Conservation (phyloP, 2,888 invertebrate genomes). For the Aquatica leii region DNA sequence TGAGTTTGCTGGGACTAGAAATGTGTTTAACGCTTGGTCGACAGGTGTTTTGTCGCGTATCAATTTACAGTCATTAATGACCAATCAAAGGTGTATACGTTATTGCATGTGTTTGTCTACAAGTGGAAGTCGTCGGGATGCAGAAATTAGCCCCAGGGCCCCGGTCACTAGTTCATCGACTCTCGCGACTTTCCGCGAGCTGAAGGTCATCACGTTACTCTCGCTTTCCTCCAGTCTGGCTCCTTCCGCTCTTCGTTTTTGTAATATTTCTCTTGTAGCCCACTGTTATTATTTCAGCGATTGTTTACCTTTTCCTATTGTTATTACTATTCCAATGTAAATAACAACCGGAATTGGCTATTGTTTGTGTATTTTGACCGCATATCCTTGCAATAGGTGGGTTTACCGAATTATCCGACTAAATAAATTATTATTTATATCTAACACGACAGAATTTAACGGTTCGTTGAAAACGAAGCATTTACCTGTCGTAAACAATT, state of each 20-base stretch:
- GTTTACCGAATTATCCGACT: no score
- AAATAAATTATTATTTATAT: neutral
- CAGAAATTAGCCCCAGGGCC: slow-evolving; percentile 25
- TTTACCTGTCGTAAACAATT: no score
- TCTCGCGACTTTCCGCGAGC: slow-evolving; percentile 60
- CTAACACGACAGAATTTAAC: no score
- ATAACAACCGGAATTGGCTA: slow-evolving; percentile 10
- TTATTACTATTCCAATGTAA: slow-evolving; percentile 21
- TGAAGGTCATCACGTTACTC: slow-evolving; percentile 56
- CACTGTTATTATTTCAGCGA: slow-evolving; percentile 13
- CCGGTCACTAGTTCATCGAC: slow-evolving; percentile 62
- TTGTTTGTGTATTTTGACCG: slow-evolving; percentile 11
- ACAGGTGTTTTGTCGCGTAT: neutral
- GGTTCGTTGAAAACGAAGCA: no score
- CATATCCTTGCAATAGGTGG: slow-evolving; percentile 3
- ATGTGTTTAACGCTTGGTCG: no score
- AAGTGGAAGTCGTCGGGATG: slow-evolving; percentile 23
- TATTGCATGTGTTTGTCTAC: slow-evolving; percentile 16
- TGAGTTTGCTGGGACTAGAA: no score
- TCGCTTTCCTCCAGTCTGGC: slow-evolving; percentile 40
- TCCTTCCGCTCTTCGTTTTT: slow-evolving; percentile 35
- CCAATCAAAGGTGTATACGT: slow-evolving; percentile 2
- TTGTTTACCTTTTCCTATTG: slow-evolving; percentile 19
- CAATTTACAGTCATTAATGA: slow-evolving; percentile 7
- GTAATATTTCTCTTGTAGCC: neutral